phyloP scores from a whole-genome alignment of 2,113 vertebrate genomes.

The Cyrtonyx montezumae region DNA sequence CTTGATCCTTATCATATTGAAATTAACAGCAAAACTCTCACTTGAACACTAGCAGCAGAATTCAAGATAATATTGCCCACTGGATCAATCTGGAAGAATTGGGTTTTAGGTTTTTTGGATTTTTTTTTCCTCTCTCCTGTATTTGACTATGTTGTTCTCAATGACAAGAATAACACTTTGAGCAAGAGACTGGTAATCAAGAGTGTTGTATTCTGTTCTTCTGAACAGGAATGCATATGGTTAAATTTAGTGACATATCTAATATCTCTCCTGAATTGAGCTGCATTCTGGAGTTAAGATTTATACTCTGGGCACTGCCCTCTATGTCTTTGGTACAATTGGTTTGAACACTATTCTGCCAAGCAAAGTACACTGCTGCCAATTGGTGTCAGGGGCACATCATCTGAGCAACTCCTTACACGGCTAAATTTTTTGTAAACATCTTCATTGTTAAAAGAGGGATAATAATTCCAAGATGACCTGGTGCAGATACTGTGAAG shows the following conservation, averaged over 20 bases:
- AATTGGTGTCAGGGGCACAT: not conserved
- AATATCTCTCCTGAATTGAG: not conserved
- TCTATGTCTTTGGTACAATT: not conserved
- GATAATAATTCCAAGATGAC: not conserved
- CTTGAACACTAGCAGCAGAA: not conserved
- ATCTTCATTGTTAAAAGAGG: not conserved
- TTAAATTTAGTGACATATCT: not conserved
- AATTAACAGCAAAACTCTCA: not conserved
- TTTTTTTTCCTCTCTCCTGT: not conserved
- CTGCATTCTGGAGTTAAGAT: not conserved
- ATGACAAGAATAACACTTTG: not conserved
- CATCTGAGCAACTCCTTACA: not conserved
- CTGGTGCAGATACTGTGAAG: not conserved
- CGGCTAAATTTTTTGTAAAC: not conserved
- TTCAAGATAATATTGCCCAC: not conserved
- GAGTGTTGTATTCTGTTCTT: not conserved
- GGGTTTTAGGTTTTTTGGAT: not conserved
- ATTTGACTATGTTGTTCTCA: conserved; percentile 5
- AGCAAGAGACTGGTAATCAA: not conserved
- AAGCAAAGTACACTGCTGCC: not conserved
- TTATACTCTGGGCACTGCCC: not conserved
- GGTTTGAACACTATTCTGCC: accelerated
- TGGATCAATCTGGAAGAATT: not conserved
- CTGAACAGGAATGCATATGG: not conserved
- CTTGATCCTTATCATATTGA: not conserved